Evolutionary conservation across 2,113 vertebrate genomes (phyloP), one percentile per base, ranked within the genome.

Genomic region (Chloroceryle aenea): DNA sequence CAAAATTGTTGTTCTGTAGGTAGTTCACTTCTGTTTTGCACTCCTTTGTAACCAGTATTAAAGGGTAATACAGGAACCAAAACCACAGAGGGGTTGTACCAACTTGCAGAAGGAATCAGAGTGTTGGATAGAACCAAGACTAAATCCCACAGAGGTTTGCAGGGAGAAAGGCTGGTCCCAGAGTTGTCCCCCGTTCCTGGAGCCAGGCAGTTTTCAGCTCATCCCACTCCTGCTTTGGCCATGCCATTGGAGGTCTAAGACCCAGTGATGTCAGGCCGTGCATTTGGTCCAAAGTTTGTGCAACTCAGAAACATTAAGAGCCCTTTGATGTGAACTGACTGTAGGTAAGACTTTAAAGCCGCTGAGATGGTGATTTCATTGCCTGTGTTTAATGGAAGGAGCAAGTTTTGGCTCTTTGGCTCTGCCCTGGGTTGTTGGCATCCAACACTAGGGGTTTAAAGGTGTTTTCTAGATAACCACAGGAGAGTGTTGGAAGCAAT

Each of bases 231-330:
- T 48, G 38, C 13, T 75, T 50, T 77, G 66, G 30, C 22, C 0
- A 0, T 2, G 1, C 12, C 0, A 0, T 19, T 32, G 40, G 30
- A 61, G 13, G 9, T 58, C 58, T 68, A 52, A 62, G 73, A 43
- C 20, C 14, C 4, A 6, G 38, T 67, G 30, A 25, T 56, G 56
- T 58, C 21, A 61, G n/a, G 19, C 48, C 0, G 0, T 32, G 48
- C 32, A 1, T 50, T 73, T 50, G 42, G 52, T 74, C 48, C 34
- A 52, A 32, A 73, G 42, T 36, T 67, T 5, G 5, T 67, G 43
- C 52, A 93, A 63, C 67, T 32, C 16, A 27, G 38, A 1, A 2
- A n/a, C 43, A 50, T 16, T 56, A 32, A 36, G 34, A 84, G 43
- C 48, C 23, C 30, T 14, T 73, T 83, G 64, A 66, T 1, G 1